Conservation (phyloP, 1,140 invertebrate species). For the Solenopsis invicta region DNA sequence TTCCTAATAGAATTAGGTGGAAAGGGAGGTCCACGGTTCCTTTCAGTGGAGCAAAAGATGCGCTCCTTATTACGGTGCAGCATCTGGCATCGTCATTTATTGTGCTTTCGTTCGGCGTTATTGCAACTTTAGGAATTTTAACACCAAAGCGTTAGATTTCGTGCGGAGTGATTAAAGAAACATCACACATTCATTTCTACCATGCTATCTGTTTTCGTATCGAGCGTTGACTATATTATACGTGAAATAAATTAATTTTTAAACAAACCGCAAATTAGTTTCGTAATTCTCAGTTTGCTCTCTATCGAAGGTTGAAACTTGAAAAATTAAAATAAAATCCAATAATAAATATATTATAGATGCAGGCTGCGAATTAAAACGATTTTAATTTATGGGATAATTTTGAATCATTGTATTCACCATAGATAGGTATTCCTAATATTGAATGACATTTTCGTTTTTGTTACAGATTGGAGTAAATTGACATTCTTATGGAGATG, state of each 20-base stretch:
- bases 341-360: background rate
- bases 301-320: background rate
- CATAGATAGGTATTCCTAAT: background rate
- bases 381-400: background rate
- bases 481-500: background rate
- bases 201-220: background rate
- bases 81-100: constrained; percentile 76
- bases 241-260: background rate
- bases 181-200: background rate
- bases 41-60: constrained; percentile 54
- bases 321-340: background rate
- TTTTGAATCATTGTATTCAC: background rate
- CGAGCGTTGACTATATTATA: background rate
- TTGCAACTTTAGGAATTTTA: constrained; percentile 67
- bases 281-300: background rate
- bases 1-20: constrained; percentile 48
- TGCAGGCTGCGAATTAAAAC: background rate
- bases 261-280: too few relatives aligned
- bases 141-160: constrained; percentile 26
- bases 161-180: background rate
- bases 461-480: background rate
- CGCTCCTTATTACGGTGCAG: constrained; percentile 69
- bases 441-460: background rate
- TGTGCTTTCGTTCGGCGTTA: constrained; percentile 63
- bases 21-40: background rate